Percentiles rank a stretch among this genome's conserved stretches.
These are phyloP conservation scores for Cyclophora albipunctata DNA, from an alignment of 2,888 invertebrate species.

Conservation along the genomic window DNA sequence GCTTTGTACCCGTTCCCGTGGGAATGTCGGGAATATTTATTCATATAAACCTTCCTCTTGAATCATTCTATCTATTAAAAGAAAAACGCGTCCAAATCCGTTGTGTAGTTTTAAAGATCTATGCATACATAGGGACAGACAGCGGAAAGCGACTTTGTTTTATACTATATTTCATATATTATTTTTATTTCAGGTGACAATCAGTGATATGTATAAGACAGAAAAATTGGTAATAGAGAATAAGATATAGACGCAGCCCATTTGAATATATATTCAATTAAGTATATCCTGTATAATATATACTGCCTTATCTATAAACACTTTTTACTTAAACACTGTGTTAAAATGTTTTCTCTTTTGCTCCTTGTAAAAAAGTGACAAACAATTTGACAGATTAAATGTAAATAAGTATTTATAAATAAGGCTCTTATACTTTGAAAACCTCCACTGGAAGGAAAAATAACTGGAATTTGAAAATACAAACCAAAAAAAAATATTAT, in stretches of 20 bases:
- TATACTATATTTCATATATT: neutral
- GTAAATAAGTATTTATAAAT: neutral
- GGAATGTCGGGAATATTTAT: neutral
- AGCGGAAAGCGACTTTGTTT: too few relatives aligned
- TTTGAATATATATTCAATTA: conserved; percentile 1
- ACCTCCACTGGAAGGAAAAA: too few relatives aligned
- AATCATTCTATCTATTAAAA: neutral
- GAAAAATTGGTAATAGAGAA: conserved; percentile 85
- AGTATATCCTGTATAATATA: neutral
- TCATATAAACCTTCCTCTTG: neutral
- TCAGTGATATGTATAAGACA: conserved; percentile 80
- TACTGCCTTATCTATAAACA: too few relatives aligned
- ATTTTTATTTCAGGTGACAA: conserved; percentile 73
- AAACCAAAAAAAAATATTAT: too few relatives aligned
- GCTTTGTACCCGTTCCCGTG: too few relatives aligned
- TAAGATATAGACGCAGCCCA: conserved; percentile 17
- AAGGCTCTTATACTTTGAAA: conserved; percentile 3
- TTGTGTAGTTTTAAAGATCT: neutral
- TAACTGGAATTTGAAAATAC: too few relatives aligned
- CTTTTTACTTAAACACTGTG: too few relatives aligned
- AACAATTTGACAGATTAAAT: neutral
- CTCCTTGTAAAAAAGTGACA: neutral
- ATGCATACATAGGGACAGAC: too few relatives aligned
- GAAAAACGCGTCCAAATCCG: neutral
- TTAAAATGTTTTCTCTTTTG: too few relatives aligned